These are phyloP conservation scores for Cyprinodon variegatus DNA, from an alignment of 2,113 vertebrate genomes.

Conservation along the genomic window DNA sequence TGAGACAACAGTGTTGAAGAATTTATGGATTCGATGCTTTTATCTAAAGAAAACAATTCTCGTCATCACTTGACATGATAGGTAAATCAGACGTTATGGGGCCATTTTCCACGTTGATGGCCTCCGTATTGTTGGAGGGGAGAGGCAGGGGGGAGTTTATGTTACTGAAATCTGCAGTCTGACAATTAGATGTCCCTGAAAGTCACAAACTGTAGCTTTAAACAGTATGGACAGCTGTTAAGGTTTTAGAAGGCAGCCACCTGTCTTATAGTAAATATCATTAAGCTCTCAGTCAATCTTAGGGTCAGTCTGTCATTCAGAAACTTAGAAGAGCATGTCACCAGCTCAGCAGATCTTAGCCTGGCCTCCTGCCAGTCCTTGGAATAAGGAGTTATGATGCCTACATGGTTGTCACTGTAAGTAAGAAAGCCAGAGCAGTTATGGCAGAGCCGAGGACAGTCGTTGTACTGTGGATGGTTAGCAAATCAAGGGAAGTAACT, in stretches of 20 bases:
- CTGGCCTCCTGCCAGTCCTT: constrained; percentile 37
- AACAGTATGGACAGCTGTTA: not conserved
- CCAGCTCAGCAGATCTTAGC: constrained; percentile 47
- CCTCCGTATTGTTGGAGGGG: too few relatives aligned
- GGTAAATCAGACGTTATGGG: too few relatives aligned
- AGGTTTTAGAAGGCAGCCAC: constrained; percentile 4
- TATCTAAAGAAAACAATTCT: too few relatives aligned
- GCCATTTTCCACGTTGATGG: too few relatives aligned
- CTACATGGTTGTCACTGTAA: constrained; percentile 49
- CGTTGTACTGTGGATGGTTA: constrained; percentile 27
- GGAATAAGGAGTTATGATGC: constrained; percentile 41
- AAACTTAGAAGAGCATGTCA: constrained; percentile 40
- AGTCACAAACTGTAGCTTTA: not conserved
- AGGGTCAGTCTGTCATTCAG: constrained; percentile 40
- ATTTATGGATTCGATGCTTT: too few relatives aligned
- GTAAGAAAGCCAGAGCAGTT: constrained; percentile 44
- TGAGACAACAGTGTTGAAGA: too few relatives aligned
- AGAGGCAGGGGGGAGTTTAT: too few relatives aligned
- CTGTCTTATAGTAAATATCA: constrained; percentile 18
- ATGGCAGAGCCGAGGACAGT: constrained; percentile 31
- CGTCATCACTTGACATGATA: too few relatives aligned
- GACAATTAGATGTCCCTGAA: too few relatives aligned
- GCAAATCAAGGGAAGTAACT: constrained; percentile 20
- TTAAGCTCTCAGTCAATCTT: constrained; percentile 21
- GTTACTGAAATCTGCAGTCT: not conserved